Evolutionary conservation across 2,113 vertebrate species (phyloP), one percentile per base, ranked within the genome.

Genomic region (Gulo gulo): DNA sequence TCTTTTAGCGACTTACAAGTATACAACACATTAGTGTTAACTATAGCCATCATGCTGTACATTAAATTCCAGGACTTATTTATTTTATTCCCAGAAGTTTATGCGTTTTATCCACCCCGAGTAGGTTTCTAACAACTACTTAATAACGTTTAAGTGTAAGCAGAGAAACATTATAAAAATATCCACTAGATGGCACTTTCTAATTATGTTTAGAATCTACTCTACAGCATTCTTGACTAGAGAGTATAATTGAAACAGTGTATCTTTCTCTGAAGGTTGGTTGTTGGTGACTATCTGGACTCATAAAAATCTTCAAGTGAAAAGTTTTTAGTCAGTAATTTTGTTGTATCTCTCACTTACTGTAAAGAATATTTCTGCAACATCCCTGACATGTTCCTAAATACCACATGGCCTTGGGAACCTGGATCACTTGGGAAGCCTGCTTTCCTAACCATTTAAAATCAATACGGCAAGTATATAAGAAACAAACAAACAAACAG

Each of bases 111-210:
- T 88, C 23, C 15, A 50, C n/a, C 39, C 42, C 69, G 16, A 84
- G 31, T 73, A 88, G 23, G 29, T 90, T 94, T 84, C 42, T 73
- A 18, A 89, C 71, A 21, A 85, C 89, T 59, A 23, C 29, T 82
- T 74, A 12, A 7, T 89, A 67, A 24, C 26, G 31, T 83, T 29
- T 61, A 85, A 87, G 26, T 93, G 13, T 88, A 91, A 83, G 34
- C 31, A 63, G 52, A 94, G 90, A 97, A 96, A 92, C 23, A 87
- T 96, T 69, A 95, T 65, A 24, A 97, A 97, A 97, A 52, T n/a
- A 82, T 91, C 98, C 99, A 99, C 98, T 99, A 99, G 99, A 69
- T 99, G 98, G 98, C 98, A 97, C 97, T 98, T 98, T 94, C 90
- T 98, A 97, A 96, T 98, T 98, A 81, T 65, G 0, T 97, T 91